Evolutionary conservation across 2,888 invertebrate genomes (phyloP), one percentile per base, ranked within the genome.

Genomic region (Caenorhabditis panamensis): DNA sequence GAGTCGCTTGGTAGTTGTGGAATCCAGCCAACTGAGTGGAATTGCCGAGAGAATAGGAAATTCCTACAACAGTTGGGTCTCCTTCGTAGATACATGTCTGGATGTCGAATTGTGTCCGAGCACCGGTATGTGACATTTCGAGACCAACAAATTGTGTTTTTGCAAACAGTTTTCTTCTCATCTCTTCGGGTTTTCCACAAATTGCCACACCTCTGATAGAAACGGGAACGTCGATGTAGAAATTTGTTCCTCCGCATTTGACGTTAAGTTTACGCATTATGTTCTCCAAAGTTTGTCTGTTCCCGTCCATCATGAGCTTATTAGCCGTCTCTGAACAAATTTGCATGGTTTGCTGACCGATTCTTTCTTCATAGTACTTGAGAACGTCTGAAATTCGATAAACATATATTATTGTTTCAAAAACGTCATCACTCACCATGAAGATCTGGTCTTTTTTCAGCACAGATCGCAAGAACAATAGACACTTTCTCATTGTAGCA

Each of bases 51-150:
- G 69, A 61, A 41, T 72, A 81, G 0, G 59, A 20, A 26, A 82
- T 73, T 24, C 83, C 85, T n/a, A 85, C 82, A 8, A 71, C 64
- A 1, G 85, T 79, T 18, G 85, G 85, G 3, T 81, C 73, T 11
- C 72, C 69, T 11, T 72, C 71, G 13, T 54, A 51, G 9, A 41
- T 47, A 1, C 41, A 56, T 0, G 51, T 49, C 28, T 82, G 76
- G 4, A 61, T 56, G 8, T 85, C 85, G 18, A 53, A 79, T 1
- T 44, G 13, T 8, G 66, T 66, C 11, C 73, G 67, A 0, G 82
- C 67, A 4, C 75, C 79, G 0, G 77, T 63, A 24, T 84, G 85
- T 0, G 83, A 79, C 6, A 85, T 13, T 37, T 82, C 83, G 41
- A 85, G 63, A 1, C 82, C 85, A 26, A 85, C 69, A 26, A 82